Base-by-base conservation (phyloP, 2,888 invertebrate species). In the Synergus laeviventris region DNA sequence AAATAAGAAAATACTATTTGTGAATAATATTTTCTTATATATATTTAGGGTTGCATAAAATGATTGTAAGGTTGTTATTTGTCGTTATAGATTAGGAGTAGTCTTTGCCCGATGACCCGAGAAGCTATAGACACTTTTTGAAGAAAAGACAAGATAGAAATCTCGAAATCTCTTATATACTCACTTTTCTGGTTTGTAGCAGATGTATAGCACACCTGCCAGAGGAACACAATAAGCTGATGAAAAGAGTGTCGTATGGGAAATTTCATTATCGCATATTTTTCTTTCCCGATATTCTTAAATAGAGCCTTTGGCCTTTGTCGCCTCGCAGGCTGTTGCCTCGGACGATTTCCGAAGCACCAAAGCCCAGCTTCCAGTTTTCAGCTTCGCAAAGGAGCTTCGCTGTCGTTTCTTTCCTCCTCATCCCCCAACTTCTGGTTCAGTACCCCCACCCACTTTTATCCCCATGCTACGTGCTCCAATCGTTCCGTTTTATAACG, bases 291-390 rank as follows among this genome's bases (percentile, higher is more conserved):
- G 49, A 54, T 42, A 42, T 59, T 60, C 45, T 73, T 24, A 38
- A 62, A 45, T 45, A 31, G 66, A 54, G 60, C 62, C 66, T 76
- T 76, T 74, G 64, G 54, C 18, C 70, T 45, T 45, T 77, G 81
- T 81, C 77, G 73, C 74, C 77, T 81, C 81, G 78, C 78, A 76
- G 78, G 74, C 82, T 81, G 79, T 82, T 82, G 81, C 84, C 77
- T 81, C 59, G 74, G 81, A 80, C 81, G 83, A 85, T 83, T 85
- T 83, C 80, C 81, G 73, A 77, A 77, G 70, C 31, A 54, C 18
- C 18, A 54, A 54, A 54, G 79, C 74, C 62, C 70, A 78, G 76
- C 77, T 75, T 74, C 56, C 77, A 78, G 59, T 14, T 59, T 59
- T 36, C 45, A 70, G 70, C 31, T 70, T 70, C 49, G 49, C 77